A percentile compares a stretch with the other conserved stretches of the same genome.
Conservation (phyloP, 1,140 invertebrate species). For the Drosophila prosaltans region DNA sequence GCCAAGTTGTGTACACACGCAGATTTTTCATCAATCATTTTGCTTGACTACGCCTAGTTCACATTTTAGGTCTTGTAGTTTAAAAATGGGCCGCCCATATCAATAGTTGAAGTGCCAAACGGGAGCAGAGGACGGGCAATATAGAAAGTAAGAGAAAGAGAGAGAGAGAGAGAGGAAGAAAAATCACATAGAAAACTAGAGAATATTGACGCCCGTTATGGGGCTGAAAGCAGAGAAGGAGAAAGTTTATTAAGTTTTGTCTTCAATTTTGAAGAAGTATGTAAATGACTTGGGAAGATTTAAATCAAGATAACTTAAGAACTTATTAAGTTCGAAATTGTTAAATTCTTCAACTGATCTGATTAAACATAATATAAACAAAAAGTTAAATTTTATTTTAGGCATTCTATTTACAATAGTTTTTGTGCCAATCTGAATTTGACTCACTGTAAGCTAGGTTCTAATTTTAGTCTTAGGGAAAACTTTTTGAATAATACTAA, state of each 20-base stretch:
- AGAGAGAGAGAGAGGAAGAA: neutral
- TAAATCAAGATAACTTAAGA: neutral
- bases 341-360: neutral
- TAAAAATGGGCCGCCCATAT: constrained; percentile 58
- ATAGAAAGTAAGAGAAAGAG: neutral
- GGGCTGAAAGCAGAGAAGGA: constrained; percentile 4
- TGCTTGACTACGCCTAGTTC: constrained; percentile 53
- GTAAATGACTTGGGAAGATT: neutral
- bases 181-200: constrained; percentile 6
- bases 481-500: no score
- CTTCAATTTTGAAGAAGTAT: neutral
- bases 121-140: no score
- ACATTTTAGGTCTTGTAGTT: constrained; percentile 59
- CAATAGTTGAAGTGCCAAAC: constrained; percentile 31
- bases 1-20: constrained; percentile 72
- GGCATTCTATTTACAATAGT: no score
- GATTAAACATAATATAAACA: no score
- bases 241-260: neutral
- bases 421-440: no score
- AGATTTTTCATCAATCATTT: constrained; percentile 77
- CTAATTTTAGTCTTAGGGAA: no score
- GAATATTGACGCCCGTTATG: constrained; percentile 27
- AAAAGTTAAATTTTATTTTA: no score
- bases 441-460: no score
- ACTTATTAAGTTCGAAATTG: neutral